Conservation (phyloP, 2,113 vertebrate genomes). For the Nicator chloris region DNA sequence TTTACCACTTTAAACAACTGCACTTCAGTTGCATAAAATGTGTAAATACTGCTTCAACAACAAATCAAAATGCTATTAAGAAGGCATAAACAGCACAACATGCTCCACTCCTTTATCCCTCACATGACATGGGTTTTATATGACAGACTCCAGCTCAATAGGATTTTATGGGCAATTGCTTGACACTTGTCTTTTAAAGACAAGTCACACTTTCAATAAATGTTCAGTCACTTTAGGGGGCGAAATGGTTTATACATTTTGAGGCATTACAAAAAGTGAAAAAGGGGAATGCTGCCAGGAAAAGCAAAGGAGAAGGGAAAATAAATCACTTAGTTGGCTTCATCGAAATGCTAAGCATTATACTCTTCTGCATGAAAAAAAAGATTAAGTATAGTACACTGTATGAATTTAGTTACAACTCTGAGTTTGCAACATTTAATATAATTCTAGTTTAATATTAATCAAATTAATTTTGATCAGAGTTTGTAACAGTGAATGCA, state of each 20-base stretch:
- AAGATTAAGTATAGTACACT: neutral
- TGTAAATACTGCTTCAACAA: neutral
- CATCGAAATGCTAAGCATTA: neutral
- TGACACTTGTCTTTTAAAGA: neutral
- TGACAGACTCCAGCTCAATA: neutral
- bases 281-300: conserved; percentile 9
- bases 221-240: neutral
- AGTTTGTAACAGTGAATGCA: neutral
- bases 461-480: neutral
- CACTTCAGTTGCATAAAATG: neutral
- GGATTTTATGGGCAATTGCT: neutral
- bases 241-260: conserved; percentile 10
- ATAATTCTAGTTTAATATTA: conserved; percentile 9
- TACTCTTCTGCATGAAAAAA: neutral
- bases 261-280: conserved; percentile 24
- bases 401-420: conserved; percentile 15
- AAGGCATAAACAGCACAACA: neutral
- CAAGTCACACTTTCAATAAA: neutral
- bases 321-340: neutral
- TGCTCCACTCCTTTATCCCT: neutral
- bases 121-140: neutral
- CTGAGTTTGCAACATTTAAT: conserved; percentile 26
- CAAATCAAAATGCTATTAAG: neutral
- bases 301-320: conserved; percentile 6
- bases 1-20: neutral